phyloP scores from a whole-genome alignment of 2,797 vertebrate species.

The Acrossocheilus fasciatus region DNA sequence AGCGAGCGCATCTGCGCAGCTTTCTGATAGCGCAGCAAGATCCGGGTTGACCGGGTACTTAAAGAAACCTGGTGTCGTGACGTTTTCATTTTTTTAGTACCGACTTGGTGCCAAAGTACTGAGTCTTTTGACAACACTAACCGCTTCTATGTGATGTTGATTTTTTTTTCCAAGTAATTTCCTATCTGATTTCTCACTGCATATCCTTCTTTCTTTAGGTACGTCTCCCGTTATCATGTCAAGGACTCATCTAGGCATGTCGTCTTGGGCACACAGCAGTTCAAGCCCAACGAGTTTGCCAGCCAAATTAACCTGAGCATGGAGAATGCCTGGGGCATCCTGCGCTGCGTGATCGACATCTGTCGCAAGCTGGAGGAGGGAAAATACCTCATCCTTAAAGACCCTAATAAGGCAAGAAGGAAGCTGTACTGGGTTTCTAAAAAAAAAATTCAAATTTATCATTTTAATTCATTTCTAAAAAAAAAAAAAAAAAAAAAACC shows the following conservation, averaged over 20 bases:
- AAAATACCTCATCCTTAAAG: conserved; percentile 99
- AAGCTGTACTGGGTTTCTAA: background rate
- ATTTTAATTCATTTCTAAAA: background rate
- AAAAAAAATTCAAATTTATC: too few relatives aligned
- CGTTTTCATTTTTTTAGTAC: too few relatives aligned
- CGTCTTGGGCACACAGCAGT: conserved; percentile 96
- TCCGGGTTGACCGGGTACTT: too few relatives aligned
- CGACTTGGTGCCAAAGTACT: too few relatives aligned
- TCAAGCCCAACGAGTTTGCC: conserved; percentile 98
- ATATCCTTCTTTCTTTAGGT: conserved; percentile 73
- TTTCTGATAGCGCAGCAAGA: too few relatives aligned
- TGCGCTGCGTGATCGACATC: conserved; percentile 96
- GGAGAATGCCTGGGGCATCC: conserved; percentile 98
- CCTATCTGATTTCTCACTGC: background rate
- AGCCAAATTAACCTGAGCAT: conserved; percentile 99
- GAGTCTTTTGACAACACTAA: too few relatives aligned
- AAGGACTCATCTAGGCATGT: conserved; percentile 97
- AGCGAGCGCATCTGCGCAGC: too few relatives aligned
- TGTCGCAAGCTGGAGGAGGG: conserved; percentile 99
- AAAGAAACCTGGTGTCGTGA: too few relatives aligned
- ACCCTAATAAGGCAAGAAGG: conserved; percentile 92
- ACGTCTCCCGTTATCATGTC: conserved; percentile 95
- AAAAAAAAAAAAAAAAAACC: too few relatives aligned
- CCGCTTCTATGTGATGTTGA: background rate
- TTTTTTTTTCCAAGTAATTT: background rate